Base-by-base conservation (phyloP, 2,888 invertebrate species). In the Rhagonycha lutea region DNA sequence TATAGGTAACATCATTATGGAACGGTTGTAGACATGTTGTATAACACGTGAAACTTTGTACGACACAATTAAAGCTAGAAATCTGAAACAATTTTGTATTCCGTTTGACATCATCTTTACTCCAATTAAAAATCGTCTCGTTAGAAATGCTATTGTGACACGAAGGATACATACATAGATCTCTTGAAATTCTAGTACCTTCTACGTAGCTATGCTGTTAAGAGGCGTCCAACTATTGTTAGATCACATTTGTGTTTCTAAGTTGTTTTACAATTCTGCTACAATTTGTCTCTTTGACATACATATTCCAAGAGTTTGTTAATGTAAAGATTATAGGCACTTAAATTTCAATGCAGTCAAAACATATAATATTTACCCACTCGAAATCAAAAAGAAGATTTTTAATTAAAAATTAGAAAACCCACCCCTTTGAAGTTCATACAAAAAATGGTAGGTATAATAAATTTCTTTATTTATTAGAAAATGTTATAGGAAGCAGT, bases 51-150 rank as follows among this genome's bases (percentile, higher is more conserved):
- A 61, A 29, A 24, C 63, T 26, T 72, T 32, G 47, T 29, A 61
- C 76, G 72, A 73, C 76, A 76, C 76, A 76, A 76, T 76, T 76
- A 76, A 72, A 76, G 68, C 63, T 76, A 73, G 76, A 76, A 73
- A 76, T 73, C 73, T 69, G 74, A 78, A 72, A 73, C 79, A 73
- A 77, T 68, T 79, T 80, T 75, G 79, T 80, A 84, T 84, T 83
- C 83, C 79, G 83, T 84, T 84, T 84, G 83, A 82, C 83, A 83
- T 81, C 83, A 83, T 81, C 82, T 82, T 81, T 83, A 80, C 80
- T 82, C 83, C 84, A 84, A 84, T 84, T 84, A 84, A 84, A 84
- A 84, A 84, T 82, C 79, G 81, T 78, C 83, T 83, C 83, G 82
- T 83, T 83, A 82, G 81, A 82, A 82, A 80, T 80, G 80, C 73